Evolutionary conservation across 2,113 vertebrate species (phyloP).

Genomic region (Rhinoptilus africanus): DNA sequence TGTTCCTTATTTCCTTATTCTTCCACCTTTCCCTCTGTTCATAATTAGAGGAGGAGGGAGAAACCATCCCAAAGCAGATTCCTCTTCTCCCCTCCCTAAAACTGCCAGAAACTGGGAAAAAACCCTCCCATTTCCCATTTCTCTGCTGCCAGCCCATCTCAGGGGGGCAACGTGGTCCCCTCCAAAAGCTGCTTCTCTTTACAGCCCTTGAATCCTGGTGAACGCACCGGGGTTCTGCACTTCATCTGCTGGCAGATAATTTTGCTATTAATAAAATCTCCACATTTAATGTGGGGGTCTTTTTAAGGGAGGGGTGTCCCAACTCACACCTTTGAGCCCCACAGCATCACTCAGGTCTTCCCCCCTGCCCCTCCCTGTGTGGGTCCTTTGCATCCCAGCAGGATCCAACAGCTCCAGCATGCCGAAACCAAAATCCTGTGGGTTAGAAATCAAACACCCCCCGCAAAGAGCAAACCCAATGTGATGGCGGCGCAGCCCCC

Average conservation of each 20-base stretch:
- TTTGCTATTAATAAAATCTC: background rate
- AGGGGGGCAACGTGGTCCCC: fast-evolving
- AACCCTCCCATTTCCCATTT: background rate
- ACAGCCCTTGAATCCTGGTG: background rate
- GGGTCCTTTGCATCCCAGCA: background rate
- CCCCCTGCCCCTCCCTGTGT: fast-evolving
- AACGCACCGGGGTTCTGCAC: fast-evolving
- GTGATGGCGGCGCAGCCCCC: fast-evolving
- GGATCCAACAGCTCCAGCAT: background rate
- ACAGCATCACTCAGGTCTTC: fast-evolving
- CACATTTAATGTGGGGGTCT: fast-evolving
- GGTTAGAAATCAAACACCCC: background rate
- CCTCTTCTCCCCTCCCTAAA: background rate
- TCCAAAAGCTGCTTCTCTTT: background rate
- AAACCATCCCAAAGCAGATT: background rate
- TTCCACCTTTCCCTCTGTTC: background rate
- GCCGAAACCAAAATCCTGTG: fast-evolving
- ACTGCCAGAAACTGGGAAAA: background rate
- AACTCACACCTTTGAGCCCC: background rate
- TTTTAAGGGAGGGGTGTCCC: background rate
- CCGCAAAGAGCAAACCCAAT: background rate
- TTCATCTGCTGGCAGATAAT: background rate
- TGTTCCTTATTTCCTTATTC: background rate
- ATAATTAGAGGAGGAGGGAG: background rate
- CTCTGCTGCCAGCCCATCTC: background rate